Evolutionary conservation across 1,140 invertebrate genomes (phyloP).

Genomic region (Atta cephalotes): DNA sequence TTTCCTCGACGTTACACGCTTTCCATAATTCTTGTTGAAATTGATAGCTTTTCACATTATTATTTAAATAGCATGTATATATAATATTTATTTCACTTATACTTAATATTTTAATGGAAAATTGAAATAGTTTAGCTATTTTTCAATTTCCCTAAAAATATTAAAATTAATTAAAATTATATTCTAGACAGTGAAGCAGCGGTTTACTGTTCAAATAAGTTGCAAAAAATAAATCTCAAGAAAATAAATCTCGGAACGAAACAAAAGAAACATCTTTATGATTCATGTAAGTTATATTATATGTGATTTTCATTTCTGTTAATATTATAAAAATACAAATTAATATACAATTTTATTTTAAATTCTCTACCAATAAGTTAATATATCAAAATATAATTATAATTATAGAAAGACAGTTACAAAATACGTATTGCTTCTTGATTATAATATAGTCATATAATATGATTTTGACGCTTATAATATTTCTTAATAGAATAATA

Average conservation of each 20-base stretch:
- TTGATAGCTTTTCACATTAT: not conserved
- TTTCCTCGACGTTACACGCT: not conserved
- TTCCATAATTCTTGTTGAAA: not conserved
- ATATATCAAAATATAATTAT: not conserved
- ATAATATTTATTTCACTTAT: not conserved
- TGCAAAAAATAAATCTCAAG: not conserved
- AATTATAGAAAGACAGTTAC: not conserved
- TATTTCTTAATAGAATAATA: not conserved
- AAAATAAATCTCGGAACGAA: not conserved
- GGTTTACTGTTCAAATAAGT: not conserved
- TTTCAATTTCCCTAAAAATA: no score
- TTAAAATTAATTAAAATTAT: no score
- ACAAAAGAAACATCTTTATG: not conserved
- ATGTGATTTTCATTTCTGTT: not conserved
- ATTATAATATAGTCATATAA: not conserved
- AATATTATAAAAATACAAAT: slow-evolving; percentile 3
- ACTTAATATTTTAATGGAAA: not conserved
- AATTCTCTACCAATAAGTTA: not conserved
- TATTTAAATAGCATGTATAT: not conserved
- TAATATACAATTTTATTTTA: not conserved
- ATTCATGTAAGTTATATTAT: not conserved
- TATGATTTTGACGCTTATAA: not conserved
- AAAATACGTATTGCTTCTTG: not conserved
- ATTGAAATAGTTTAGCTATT: not conserved
- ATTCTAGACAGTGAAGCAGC: not conserved